A percentile compares a stretch with the other conserved stretches of the same genome.
phyloP scores from a whole-genome alignment of 2,888 invertebrate species.

The Drosophila birchii region DNA sequence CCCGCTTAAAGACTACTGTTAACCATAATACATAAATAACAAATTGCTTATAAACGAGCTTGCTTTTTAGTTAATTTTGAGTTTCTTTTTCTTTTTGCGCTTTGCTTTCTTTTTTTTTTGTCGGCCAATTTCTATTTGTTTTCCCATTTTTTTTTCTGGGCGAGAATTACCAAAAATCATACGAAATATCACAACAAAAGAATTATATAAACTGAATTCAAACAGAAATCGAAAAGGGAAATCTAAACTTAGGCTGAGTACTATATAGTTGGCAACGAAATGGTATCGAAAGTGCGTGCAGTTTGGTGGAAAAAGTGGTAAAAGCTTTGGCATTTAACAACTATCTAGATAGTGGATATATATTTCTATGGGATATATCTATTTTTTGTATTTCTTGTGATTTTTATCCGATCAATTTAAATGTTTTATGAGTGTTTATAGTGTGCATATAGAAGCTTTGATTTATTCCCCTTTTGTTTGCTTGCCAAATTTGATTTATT shows the following conservation, averaged over 20 bases:
- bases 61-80: conserved; percentile 38
- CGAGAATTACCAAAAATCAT: conserved; percentile 30
- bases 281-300: conserved; percentile 33
- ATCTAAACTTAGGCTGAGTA: conserved; percentile 26
- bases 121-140: conserved; percentile 30
- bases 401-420: conserved; percentile 8
- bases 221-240: conserved; percentile 16
- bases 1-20: conserved; percentile 26
- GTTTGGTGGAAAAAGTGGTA: conserved; percentile 17
- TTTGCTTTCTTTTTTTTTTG: conserved; percentile 16
- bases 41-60: conserved; percentile 46
- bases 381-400: background rate
- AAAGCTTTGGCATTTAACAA: conserved; percentile 23
- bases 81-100: conserved; percentile 11
- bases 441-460: conserved; percentile 15
- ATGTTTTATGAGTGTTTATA: conserved; percentile 8
- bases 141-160: conserved; percentile 7
- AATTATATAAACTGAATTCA: conserved; percentile 12
- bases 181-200: conserved; percentile 20
- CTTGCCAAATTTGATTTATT: background rate
- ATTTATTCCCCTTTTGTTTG: background rate
- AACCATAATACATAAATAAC: conserved; percentile 28
- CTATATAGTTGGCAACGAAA: conserved; percentile 24
- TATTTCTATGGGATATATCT: conserved; percentile 2
- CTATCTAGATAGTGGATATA: conserved; percentile 7